phyloP scores from a whole-genome alignment of 1,140 invertebrate species.

The Pemphigus obesinymphae region DNA sequence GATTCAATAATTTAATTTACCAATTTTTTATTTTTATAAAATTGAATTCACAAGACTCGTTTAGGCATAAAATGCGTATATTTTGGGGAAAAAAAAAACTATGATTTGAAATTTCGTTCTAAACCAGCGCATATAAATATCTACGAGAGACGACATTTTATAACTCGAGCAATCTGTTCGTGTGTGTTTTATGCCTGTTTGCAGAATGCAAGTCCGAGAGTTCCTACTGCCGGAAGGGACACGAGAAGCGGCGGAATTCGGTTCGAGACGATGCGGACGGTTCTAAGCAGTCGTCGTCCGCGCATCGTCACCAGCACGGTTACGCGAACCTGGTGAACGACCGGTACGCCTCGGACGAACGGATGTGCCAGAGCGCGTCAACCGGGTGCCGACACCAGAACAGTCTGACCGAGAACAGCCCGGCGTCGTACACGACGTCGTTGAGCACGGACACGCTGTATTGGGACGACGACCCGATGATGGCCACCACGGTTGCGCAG shows the following conservation, averaged over 20 bases:
- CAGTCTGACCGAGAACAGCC: slow-evolving; percentile 56
- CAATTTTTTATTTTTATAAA: too few species aligned
- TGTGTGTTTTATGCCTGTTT: not conserved
- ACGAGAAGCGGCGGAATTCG: slow-evolving; percentile 4
- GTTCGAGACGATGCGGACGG: not conserved
- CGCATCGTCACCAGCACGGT: not conserved
- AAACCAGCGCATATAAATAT: too few species aligned
- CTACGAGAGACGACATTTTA: not conserved
- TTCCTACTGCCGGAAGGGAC: slow-evolving; percentile 14
- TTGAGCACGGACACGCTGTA: slow-evolving; percentile 77
- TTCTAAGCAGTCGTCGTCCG: not conserved
- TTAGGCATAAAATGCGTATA: too few species aligned
- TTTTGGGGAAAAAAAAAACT: too few species aligned
- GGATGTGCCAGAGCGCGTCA: slow-evolving; percentile 20
- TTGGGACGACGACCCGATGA: slow-evolving; percentile 57
- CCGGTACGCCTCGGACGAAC: slow-evolving; percentile 24
- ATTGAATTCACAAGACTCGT: too few species aligned
- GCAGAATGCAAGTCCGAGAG: slow-evolving; percentile 29
- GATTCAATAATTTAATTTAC: too few species aligned
- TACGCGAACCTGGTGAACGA: not conserved
- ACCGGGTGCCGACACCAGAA: not conserved
- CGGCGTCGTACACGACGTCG: slow-evolving; percentile 73
- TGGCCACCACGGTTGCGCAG: too few species aligned
- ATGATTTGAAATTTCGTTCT: too few species aligned
- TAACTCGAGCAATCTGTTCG: not conserved